These are phyloP conservation scores for Pithys albifrons DNA, from an alignment of 2,113 vertebrate species.

Conservation along the genomic window DNA sequence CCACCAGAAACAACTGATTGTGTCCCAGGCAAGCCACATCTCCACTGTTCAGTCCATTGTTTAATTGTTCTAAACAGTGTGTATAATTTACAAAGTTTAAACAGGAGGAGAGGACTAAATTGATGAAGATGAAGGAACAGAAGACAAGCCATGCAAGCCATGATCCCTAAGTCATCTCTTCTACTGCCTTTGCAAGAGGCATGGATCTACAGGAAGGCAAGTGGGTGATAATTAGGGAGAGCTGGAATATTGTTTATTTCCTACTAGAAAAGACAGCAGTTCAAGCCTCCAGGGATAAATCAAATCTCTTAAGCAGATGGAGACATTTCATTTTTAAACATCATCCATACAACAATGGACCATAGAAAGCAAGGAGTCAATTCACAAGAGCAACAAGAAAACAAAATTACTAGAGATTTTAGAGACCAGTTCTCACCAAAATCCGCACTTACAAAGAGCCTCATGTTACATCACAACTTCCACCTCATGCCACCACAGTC, in stretches of 20 bases:
- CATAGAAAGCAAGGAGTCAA: conserved; percentile 25
- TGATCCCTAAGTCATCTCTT: neutral
- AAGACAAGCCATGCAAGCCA: neutral
- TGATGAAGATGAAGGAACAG: neutral
- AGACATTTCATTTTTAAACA: conserved; percentile 45
- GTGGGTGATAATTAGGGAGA: conserved; percentile 9
- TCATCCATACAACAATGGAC: neutral
- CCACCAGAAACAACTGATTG: neutral
- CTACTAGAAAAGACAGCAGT: conserved; percentile 28
- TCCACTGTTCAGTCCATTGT: neutral
- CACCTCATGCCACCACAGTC: conserved; percentile 31
- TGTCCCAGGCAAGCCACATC: neutral
- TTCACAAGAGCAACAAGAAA: conserved; percentile 48
- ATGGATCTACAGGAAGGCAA: neutral
- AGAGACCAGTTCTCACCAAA: neutral
- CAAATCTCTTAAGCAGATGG: conserved; percentile 36
- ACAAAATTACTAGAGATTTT: conserved; percentile 34
- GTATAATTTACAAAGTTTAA: neutral
- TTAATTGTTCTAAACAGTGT: neutral
- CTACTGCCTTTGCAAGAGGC: neutral
- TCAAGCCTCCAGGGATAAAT: conserved; percentile 23
- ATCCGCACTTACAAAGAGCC: conserved; percentile 1
- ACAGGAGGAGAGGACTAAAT: neutral
- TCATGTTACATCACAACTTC: neutral
- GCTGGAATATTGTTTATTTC: conserved; percentile 20